Percentiles rank a stretch among this genome's conserved stretches.
Conservation (phyloP, 2,888 invertebrate species). For the Acanthosepion lycidas region DNA sequence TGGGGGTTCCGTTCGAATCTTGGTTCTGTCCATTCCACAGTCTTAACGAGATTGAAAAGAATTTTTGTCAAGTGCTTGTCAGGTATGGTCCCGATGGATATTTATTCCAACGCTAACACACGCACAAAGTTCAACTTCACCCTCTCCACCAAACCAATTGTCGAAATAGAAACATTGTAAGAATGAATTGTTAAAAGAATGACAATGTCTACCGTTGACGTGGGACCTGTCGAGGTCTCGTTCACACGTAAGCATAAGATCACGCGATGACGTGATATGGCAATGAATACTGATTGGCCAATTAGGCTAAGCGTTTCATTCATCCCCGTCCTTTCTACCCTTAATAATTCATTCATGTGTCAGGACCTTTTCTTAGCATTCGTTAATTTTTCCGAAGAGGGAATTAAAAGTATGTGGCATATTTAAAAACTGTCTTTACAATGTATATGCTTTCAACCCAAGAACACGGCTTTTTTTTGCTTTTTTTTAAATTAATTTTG, state of each 20-base stretch:
- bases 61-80: not conserved
- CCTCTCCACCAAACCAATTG: not conserved
- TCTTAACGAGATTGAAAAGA: not conserved
- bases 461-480: too few species aligned
- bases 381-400: not conserved
- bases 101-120: not conserved
- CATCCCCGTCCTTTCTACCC: not conserved
- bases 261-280: not conserved
- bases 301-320: not conserved
- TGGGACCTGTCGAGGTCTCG: not conserved
- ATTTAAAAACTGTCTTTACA: too few species aligned
- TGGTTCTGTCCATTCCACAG: not conserved
- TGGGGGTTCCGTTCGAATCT: not conserved
- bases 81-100: not conserved
- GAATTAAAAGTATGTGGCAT: not conserved
- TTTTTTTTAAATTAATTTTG: too few species aligned
- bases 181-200: not conserved
- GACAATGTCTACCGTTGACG: not conserved
- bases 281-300: conserved; percentile 4
- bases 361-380: not conserved
- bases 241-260: not conserved
- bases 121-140: not conserved
- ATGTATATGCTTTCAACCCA: too few species aligned
- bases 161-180: not conserved
- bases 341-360: not conserved